Percentiles rank a stretch among this genome's conserved stretches.
Evolutionary conservation across 2,797 vertebrate species (phyloP).

Genomic region (Syndactyla subalaris): DNA sequence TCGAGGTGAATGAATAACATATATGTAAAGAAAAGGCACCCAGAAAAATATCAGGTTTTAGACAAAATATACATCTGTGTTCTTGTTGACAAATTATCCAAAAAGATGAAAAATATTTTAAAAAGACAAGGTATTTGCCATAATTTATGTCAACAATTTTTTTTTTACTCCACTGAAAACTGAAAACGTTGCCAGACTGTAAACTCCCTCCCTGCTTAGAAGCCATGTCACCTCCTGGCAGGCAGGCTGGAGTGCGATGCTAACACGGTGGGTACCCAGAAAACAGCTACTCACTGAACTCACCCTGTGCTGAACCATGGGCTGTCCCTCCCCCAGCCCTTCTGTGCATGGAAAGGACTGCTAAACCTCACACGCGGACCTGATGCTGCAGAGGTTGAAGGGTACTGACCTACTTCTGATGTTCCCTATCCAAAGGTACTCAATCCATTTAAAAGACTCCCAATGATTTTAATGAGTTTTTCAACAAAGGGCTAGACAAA

Average conservation of each 20-base stretch:
- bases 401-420: neutral
- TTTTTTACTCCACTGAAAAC: neutral
- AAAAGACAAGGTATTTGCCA: neutral
- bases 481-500: neutral
- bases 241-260: neutral
- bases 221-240: conserved; percentile 18
- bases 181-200: neutral
- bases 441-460: neutral
- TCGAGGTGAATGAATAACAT: neutral
- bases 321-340: neutral
- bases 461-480: neutral
- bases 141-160: neutral
- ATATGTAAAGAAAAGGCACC: neutral
- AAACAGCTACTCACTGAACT: neutral
- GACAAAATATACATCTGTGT: neutral
- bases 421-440: neutral
- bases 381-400: rapidly evolving
- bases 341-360: neutral
- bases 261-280: neutral
- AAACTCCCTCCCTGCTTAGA: neutral
- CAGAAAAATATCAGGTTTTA: neutral
- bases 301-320: neutral
- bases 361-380: neutral
- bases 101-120: neutral
- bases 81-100: neutral